Conservation (phyloP, 2,888 invertebrate species). For the Lordiphosa fenestrarum region DNA sequence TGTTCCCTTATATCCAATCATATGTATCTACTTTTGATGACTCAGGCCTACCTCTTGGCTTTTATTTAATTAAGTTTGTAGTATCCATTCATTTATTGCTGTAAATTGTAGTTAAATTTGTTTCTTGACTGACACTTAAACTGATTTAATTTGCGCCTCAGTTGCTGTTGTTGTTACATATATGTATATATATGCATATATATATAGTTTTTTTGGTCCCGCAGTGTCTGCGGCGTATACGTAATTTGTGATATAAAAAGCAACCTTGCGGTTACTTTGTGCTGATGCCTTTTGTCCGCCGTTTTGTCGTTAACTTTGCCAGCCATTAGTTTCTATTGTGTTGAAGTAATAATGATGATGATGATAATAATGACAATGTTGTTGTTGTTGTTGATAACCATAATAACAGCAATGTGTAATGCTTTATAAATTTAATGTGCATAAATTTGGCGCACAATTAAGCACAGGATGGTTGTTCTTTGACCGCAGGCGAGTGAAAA, state of each 20-base stretch:
- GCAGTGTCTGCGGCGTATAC: slow-evolving; percentile 45
- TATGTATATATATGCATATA: neutral
- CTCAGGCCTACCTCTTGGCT: no score
- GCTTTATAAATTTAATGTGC: slow-evolving; percentile 60
- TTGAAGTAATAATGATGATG: slow-evolving; percentile 22
- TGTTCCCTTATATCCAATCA: no score
- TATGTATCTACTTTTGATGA: no score
- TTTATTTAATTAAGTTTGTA: slow-evolving; percentile 14
- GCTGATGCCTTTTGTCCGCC: slow-evolving; percentile 19
- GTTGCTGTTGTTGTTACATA: slow-evolving; percentile 31
- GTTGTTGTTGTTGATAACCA: slow-evolving; percentile 36
- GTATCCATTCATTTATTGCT: slow-evolving; percentile 26
- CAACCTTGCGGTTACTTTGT: slow-evolving; percentile 66
- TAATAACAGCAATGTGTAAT: slow-evolving; percentile 50
- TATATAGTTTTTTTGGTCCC: slow-evolving; percentile 18
- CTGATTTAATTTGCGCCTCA: slow-evolving; percentile 52
- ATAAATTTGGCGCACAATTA: slow-evolving; percentile 65
- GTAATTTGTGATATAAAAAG: slow-evolving; percentile 66
- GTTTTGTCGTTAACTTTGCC: slow-evolving; percentile 53
- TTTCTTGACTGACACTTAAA: slow-evolving; percentile 48
- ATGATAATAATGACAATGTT: slow-evolving; percentile 25
- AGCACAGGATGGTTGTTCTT: slow-evolving; percentile 36
- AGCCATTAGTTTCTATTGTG: slow-evolving; percentile 33
- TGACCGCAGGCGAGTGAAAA: slow-evolving; percentile 11
- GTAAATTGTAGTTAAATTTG: slow-evolving; percentile 23